A percentile compares a stretch with the other conserved stretches of the same genome.
These are phyloP conservation scores for Eurytoma adleriae DNA, from an alignment of 2,888 invertebrate genomes.

Conservation along the genomic window DNA sequence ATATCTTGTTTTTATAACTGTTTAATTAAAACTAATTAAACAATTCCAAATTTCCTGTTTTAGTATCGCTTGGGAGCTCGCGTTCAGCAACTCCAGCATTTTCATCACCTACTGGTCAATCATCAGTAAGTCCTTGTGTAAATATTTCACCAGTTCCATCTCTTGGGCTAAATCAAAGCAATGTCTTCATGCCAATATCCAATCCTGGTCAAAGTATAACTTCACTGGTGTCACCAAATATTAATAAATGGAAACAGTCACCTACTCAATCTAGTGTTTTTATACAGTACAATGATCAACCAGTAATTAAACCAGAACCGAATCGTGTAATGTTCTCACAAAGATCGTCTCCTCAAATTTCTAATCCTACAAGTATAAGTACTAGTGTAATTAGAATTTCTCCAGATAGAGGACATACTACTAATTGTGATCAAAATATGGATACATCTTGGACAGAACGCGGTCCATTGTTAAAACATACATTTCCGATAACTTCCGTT, in stretches of 20 bases:
- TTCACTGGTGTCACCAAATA: slow-evolving; percentile 70
- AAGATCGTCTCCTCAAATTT: slow-evolving; percentile 73
- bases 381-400: slow-evolving; percentile 92
- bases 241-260: slow-evolving; percentile 74
- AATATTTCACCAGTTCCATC: slow-evolving; percentile 82
- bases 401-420: slow-evolving; percentile 78
- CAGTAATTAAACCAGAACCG: slow-evolving; percentile 82
- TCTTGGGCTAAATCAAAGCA: slow-evolving; percentile 86
- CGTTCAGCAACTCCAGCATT: slow-evolving; percentile 95
- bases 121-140: slow-evolving; percentile 82
- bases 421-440: slow-evolving; percentile 66
- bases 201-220: slow-evolving; percentile 80
- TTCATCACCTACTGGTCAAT: slow-evolving; percentile 85
- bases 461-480: slow-evolving; percentile 70
- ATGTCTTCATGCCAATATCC: slow-evolving; percentile 93
- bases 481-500: slow-evolving; percentile 70
- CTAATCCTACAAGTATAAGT: slow-evolving; percentile 73
- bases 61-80: slow-evolving; percentile 95
- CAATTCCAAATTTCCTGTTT: slow-evolving; percentile 61
- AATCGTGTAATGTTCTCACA: slow-evolving; percentile 81
- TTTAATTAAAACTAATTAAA: not conserved
- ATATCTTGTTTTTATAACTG: not conserved
- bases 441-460: slow-evolving; percentile 71
- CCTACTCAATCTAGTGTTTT: slow-evolving; percentile 76
- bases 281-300: slow-evolving; percentile 74